Base-by-base conservation (phyloP, 2,113 vertebrate species). In the Datnioides undecimradiatus region DNA sequence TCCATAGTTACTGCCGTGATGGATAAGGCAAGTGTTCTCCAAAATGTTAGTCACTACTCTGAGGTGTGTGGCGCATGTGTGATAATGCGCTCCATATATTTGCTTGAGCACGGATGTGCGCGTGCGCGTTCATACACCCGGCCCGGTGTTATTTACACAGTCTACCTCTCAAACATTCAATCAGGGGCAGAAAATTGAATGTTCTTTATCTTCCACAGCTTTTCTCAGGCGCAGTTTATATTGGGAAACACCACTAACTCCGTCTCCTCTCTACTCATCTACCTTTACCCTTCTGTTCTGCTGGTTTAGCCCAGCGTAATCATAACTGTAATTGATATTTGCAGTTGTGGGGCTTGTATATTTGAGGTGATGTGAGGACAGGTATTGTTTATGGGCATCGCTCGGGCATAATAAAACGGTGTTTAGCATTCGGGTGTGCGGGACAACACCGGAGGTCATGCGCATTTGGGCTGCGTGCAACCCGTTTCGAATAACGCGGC, bases 91-190 rank as follows among this genome's bases (percentile, higher is more conserved):
- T 43, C 19, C 13, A 46, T 54, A 34, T 48, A 60, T 58, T 59
- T 70, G 3, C 7, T 54, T 60, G 27, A 17, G 27, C 25, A 55
- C 25, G 54, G 10, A 46, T 27, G 21, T 33, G 36, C 45, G 46
- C 36, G 16, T 36, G 17, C 0, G 6, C 62, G 36, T 67, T 71
- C 65, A 14, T 63, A 45, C 33, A 67, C 8, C 29, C 45, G 29
- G n/a, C 57, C 9, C 40, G 6, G 41, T 72, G 48, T 54, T 83
- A 65, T 90, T 88, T 83, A 79, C 76, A 76, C 55, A 74, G 46
- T 79, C 51, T 43, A 34, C 29, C 77, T 88, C 87, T 92, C 83
- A 93, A 91, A 91, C 88, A 87, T 88, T 92, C 83, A 91, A 90
- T 91, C 89, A 92, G 66, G 46, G 41, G 23, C 11, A 66, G 69